A percentile compares a stretch with the other conserved stretches of the same genome.
Conservation (phyloP, 2,797 vertebrate genomes). For the Phrynocephalus forsythii region DNA sequence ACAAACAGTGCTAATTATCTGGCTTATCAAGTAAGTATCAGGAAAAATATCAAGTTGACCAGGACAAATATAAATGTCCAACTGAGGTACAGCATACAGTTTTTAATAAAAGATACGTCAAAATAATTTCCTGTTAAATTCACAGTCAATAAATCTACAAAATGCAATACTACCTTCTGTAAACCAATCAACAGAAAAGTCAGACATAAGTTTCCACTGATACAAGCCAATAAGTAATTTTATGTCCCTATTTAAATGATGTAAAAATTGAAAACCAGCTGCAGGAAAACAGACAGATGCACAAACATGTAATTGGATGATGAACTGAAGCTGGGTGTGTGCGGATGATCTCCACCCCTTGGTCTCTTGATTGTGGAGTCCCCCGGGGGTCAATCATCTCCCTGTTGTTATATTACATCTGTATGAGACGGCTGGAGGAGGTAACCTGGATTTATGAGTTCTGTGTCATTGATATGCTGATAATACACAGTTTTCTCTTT, state of each 20-base stretch:
- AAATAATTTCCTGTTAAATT: not conserved
- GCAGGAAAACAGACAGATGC: not conserved
- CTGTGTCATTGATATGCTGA: too few species aligned
- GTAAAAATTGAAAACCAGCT: not conserved
- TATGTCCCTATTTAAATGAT: not conserved
- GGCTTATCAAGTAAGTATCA: not conserved
- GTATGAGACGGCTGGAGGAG: too few species aligned
- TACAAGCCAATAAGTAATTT: not conserved
- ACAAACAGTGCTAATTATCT: not conserved
- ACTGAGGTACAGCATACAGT: not conserved
- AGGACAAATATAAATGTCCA: not conserved
- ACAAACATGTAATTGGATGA: not conserved
- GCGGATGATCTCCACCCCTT: too few species aligned
- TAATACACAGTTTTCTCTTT: too few species aligned
- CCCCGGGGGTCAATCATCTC: too few species aligned
- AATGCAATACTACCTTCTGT: not conserved
- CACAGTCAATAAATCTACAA: not conserved
- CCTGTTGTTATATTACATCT: too few species aligned
- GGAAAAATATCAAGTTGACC: not conserved
- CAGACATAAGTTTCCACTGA: not conserved
- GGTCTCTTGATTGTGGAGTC: too few species aligned
- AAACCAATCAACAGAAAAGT: not conserved
- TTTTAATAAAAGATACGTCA: not conserved
- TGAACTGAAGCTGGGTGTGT: not conserved
- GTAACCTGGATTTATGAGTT: too few species aligned